Evolutionary conservation across 2,797 vertebrate genomes (phyloP).

Genomic region (Phyllotis vaccarum): DNA sequence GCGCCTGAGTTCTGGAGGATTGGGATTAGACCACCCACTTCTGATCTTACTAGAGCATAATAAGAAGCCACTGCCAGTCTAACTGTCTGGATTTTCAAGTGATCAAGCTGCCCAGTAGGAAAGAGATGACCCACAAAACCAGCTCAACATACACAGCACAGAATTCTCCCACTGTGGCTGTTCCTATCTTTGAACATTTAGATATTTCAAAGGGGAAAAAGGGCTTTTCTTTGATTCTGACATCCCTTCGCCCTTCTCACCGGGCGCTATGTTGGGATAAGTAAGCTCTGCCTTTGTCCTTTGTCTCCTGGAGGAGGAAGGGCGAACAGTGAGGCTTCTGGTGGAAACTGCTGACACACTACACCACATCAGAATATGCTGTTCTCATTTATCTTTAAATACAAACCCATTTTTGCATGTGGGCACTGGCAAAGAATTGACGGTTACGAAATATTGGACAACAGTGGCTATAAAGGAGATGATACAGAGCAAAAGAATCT

Average conservation of each 20-base stretch:
- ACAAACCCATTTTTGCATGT: conserved; percentile 81
- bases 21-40: background rate
- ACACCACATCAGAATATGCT: conserved; percentile 81
- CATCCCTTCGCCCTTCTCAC: conserved; percentile 36
- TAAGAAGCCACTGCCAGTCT: background rate
- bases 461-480: conserved; percentile 85
- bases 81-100: background rate
- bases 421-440: conserved; percentile 81
- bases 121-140: background rate
- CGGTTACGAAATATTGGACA: conserved; percentile 82
- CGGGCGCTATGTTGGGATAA: conserved; percentile 58
- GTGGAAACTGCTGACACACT: conserved; percentile 73
- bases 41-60: background rate
- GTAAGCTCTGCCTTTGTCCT: conserved; percentile 64
- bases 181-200: conserved; percentile 10
- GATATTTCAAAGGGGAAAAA: conserved; percentile 57
- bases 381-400: conserved; percentile 82
- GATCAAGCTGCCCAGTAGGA: background rate
- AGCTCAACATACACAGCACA: background rate
- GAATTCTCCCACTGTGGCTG: background rate
- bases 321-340: conserved; percentile 68
- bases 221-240: conserved; percentile 61
- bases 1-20: background rate
- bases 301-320: conserved; percentile 84
- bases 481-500: conserved; percentile 88